These are phyloP conservation scores for Spermophilus dauricus DNA, from an alignment of 2,113 vertebrate genomes.

Conservation along the genomic window DNA sequence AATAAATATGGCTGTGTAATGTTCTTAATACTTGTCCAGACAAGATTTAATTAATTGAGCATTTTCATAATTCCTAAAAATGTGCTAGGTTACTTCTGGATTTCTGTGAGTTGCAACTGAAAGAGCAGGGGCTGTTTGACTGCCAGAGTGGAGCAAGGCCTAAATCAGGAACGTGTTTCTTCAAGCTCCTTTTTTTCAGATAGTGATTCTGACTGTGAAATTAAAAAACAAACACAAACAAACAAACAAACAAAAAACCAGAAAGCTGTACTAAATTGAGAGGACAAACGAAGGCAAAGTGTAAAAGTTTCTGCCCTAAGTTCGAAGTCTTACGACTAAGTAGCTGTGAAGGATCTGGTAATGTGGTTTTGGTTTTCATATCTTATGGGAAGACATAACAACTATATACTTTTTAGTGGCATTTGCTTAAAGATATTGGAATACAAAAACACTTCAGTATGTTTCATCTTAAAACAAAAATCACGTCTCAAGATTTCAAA, in stretches of 20 bases:
- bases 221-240: no score
- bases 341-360: no score
- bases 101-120: neutral
- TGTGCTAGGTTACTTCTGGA: neutral
- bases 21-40: neutral
- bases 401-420: neutral
- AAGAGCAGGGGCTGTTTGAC: neutral
- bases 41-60: neutral
- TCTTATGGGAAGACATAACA: neutral
- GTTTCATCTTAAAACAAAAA: neutral
- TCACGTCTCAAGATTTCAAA: neutral
- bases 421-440: neutral
- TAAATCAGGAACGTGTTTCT: neutral
- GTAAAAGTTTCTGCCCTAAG: neutral
- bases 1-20: neutral
- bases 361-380: neutral
- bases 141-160: no score
- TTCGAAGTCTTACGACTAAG: neutral
- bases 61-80: neutral
- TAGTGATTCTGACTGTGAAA: neutral
- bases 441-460: neutral
- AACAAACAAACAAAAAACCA: no score
- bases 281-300: neutral
- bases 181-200: neutral
- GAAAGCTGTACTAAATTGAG: neutral